Evolutionary conservation across 2,113 vertebrate genomes (phyloP).

Genomic region (Mirza zaza): DNA sequence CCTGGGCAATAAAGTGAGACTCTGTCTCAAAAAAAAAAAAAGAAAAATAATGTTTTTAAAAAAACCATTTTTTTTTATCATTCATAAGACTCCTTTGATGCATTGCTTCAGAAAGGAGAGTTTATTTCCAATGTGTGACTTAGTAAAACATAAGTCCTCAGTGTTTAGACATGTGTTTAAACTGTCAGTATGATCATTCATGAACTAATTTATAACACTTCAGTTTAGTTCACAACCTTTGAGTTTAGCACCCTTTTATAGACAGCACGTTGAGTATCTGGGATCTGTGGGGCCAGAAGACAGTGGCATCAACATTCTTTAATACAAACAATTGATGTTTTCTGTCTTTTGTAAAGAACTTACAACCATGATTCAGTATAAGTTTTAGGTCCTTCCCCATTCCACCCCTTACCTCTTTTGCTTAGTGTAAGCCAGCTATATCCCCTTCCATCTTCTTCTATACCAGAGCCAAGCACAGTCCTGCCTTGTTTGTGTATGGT

Average conservation of each 20-base stretch:
- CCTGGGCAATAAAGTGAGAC: too few relatives aligned
- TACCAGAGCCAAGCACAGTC: background rate
- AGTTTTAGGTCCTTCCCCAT: background rate
- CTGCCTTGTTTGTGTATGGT: background rate
- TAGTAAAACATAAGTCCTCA: background rate
- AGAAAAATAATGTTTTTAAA: constrained; percentile 35
- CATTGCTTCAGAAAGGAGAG: background rate
- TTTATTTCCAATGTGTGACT: constrained; percentile 6
- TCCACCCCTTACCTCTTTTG: background rate
- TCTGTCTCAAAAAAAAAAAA: too few relatives aligned
- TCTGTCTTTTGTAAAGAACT: constrained; percentile 18
- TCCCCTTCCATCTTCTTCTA: background rate
- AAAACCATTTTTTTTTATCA: background rate
- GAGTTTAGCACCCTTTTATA: background rate
- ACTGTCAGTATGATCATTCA: background rate
- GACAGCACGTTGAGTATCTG: background rate
- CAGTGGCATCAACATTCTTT: background rate
- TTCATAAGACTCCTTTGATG: background rate
- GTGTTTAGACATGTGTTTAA: background rate
- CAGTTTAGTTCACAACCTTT: background rate
- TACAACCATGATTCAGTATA: background rate
- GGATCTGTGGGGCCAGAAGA: background rate
- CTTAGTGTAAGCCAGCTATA: background rate
- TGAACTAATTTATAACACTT: background rate
- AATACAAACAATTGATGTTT: background rate